Percentiles rank a stretch among this genome's conserved stretches.
Conservation (phyloP, 1,140 invertebrate genomes). For the Limonius californicus region DNA sequence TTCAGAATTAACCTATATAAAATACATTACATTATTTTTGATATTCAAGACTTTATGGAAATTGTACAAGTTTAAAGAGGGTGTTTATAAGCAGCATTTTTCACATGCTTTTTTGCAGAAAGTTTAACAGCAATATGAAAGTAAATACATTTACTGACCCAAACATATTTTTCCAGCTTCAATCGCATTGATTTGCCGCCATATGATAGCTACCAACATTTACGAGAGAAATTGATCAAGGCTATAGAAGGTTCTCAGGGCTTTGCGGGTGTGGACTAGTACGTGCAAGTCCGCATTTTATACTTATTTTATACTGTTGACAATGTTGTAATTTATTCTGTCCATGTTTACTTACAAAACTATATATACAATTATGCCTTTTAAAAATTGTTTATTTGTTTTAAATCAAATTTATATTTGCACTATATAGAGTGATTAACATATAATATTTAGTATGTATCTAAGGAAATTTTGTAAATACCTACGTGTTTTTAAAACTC, state of each 20-base stretch:
- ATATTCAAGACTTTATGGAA: too few relatives aligned
- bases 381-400: background rate
- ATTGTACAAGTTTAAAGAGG: too few relatives aligned
- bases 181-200: constrained; percentile 96
- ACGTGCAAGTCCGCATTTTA: background rate
- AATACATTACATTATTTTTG: too few relatives aligned
- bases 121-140: too few relatives aligned
- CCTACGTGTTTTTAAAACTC: background rate
- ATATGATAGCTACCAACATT: constrained; percentile 92
- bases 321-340: constrained; percentile 8
- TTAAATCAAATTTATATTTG: constrained; percentile 2
- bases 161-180: too few relatives aligned
- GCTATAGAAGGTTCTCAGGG: constrained; percentile 98
- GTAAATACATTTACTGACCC: too few relatives aligned
- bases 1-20: background rate
- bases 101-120: too few relatives aligned
- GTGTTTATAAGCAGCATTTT: too few relatives aligned
- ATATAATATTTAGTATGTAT: background rate
- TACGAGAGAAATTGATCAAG: constrained; percentile 92
- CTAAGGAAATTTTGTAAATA: background rate
- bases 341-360: constrained; percentile 3
- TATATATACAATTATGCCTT: background rate
- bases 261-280: constrained; percentile 96
- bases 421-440: constrained; percentile 4
- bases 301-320: constrained; percentile 7